Evolutionary conservation across 2,113 vertebrate genomes (phyloP), one percentile per base, ranked within the genome.

Genomic region (Nothocercus nigrocapillus): DNA sequence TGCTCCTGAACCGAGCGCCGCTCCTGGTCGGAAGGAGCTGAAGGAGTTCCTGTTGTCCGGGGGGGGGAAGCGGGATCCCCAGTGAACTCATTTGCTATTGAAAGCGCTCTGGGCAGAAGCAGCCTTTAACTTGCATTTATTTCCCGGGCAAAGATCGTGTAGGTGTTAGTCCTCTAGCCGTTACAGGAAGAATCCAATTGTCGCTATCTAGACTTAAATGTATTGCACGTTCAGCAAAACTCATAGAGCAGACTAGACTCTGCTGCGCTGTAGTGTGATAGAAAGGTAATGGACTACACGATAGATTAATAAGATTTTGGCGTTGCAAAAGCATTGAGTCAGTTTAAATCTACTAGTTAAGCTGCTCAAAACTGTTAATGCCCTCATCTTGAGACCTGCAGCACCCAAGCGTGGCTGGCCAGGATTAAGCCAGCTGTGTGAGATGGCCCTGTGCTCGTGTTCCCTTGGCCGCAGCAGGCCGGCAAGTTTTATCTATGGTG

Each of bases 291-390:
- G 77, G 24, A n/a, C 86, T 92, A 22, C 27, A 36, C 85, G 45
- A 78, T 54, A 90, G 74, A 92, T 82, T 92, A 96, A 42, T 88
- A 93, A 87, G 80, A 85, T 79, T 89, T 96, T 82, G 82, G 63
- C 93, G 62, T 93, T 0, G 2, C 67, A 82, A 45, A 96, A 85
- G 74, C 14, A 9, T 84, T 90, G 83, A 88, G 83, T 90, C 74
- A 45, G 47, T 95, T 84, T 82, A 85, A 94, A 86, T 84, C 89
- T 90, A 20, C 80, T 83, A 89, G 73, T 87, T 94, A 93, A 93
- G 77, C 86, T 3, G 28, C 77, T 96, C 80, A 86, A 27, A 96
- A 82, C 47, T 74, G 40, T 27, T 95, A 85, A 89, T 88, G 69
- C 51, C 30, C 77, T 84, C 85, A 85, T 95, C 89, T 88, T 32